Percentiles rank a stretch among this genome's conserved stretches.
phyloP scores from a whole-genome alignment of 1,140 invertebrate species.

The Psix sp. region DNA sequence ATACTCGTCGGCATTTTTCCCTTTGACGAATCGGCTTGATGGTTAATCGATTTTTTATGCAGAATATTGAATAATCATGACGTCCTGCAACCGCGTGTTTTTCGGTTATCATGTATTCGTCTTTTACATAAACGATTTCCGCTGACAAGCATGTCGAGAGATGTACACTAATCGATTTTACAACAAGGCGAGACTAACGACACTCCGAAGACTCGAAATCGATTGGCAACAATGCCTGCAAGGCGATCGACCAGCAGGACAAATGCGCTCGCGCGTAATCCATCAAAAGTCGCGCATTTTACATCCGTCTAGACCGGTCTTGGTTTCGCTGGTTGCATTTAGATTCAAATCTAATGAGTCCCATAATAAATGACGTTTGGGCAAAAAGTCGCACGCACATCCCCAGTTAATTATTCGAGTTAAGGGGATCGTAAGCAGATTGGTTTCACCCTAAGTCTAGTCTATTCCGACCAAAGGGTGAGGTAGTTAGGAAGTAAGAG shows the following conservation, averaged over 20 bases:
- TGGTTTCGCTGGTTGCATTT: conserved; percentile 27
- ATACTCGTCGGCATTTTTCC: conserved; percentile 24
- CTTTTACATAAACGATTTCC: conserved; percentile 38
- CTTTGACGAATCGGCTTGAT: conserved; percentile 22
- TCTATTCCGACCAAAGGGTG: conserved; percentile 68
- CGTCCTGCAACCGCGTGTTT: conserved; percentile 50
- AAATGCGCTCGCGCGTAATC: conserved; percentile 43
- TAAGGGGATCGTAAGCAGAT: conserved; percentile 76
- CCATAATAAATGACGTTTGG: conserved; percentile 71
- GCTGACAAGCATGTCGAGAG: conserved; percentile 45
- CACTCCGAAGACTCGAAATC: conserved; percentile 34
- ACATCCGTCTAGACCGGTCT: conserved; percentile 19
- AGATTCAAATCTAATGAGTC: conserved; percentile 56
- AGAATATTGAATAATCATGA: conserved; percentile 50
- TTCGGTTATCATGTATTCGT: conserved; percentile 44
- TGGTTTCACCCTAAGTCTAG: conserved; percentile 73
- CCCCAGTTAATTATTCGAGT: conserved; percentile 75
- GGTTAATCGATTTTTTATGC: conserved; percentile 41
- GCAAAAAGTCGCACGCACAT: conserved; percentile 68
- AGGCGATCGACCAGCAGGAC: conserved; percentile 38
- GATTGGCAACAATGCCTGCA: conserved; percentile 31
- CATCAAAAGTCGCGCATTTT: conserved; percentile 37
- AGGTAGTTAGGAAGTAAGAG: conserved; percentile 60
- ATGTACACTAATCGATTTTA: conserved; percentile 68
- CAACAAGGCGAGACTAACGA: conserved; percentile 56